Conservation (phyloP, 1,140 invertebrate genomes). For the Drosophila murphyi region DNA sequence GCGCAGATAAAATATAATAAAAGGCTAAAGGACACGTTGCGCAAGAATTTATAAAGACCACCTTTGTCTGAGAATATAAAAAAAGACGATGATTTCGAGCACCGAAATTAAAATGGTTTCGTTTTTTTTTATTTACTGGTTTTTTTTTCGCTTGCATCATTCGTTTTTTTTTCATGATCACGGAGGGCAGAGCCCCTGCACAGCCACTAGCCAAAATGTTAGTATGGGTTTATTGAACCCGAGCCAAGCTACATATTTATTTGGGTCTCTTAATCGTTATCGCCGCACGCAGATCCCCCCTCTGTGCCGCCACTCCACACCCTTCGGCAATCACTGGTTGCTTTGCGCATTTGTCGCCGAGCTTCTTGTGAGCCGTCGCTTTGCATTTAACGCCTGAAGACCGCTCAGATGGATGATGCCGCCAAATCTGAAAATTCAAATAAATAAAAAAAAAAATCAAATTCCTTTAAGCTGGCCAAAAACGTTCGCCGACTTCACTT, state of each 20-base stretch:
- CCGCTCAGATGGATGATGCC: constrained; percentile 72
- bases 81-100: constrained; percentile 18
- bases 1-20: constrained; percentile 69
- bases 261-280: constrained; percentile 72
- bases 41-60: constrained; percentile 75
- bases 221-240: constrained; percentile 66
- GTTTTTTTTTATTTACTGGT: constrained; percentile 14
- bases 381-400: constrained; percentile 77
- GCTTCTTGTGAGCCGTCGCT: constrained; percentile 45
- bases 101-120: constrained; percentile 71
- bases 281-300: constrained; percentile 17
- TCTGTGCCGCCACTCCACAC: not conserved
- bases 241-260: constrained; percentile 66
- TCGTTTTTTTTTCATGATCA: constrained; percentile 3
- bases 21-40: constrained; percentile 80
- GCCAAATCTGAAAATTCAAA: constrained; percentile 53
- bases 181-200: constrained; percentile 53
- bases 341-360: constrained; percentile 64
- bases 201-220: constrained; percentile 63
- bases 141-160: not conserved
- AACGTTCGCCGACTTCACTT: constrained; percentile 53
- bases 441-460: constrained; percentile 42
- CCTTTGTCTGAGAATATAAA: constrained; percentile 52
- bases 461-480: constrained; percentile 27
- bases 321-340: constrained; percentile 5